Evolutionary conservation across 92 coral and sea anemone species (phyloP), one percentile per base, ranked within the genome.

Genomic region (Chrysogorgia sp.): DNA sequence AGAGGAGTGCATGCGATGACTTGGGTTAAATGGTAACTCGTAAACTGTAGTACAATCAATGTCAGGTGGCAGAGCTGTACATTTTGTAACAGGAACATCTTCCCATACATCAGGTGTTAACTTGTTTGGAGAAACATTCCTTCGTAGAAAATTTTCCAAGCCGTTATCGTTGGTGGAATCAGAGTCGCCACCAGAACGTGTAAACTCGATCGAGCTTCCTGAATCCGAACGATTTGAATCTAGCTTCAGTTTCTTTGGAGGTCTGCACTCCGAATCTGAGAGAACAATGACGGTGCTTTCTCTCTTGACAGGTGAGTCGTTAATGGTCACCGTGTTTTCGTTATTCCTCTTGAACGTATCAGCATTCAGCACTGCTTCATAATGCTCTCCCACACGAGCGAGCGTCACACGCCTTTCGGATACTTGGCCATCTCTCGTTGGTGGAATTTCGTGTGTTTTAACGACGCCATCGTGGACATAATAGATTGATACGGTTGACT

Each of bases 1-100:
- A 35, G 86, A 82, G 41, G 74, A 59, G 15, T 33, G 50, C 71
- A 82, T 74, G 19, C 63, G 71, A 60, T 82, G 19, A 45, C 37
- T 28, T 0, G 23, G 7, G 35, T 66, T 55, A 67, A 47, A 66
- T 10, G 76, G 76, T 40, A 79, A 17, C 40, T 79, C 64, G 29
- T 79, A 79, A 2, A 50, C 55, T 20, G 34, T 7, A 7, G 9
- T 30, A 19, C 84, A 66, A 67, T 79, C 77, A 12, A 79, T 66
- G 53, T 79, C 84, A 19, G 14, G 49, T 23, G 84, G 67, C 4
- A 79, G 63, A 20, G 56, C 31, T 34, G 49, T 43, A 24, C 32
- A 40, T 13, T 40, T 67, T n/a, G 20, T 40, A 40, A 57, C 49
- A 32, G 80, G 67, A 53, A 74, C 50, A 28, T 74, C 66, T 29